Evolutionary conservation across 1,140 invertebrate genomes (phyloP), one percentile per base, ranked within the genome.

Genomic region (Microplitis mediator): DNA sequence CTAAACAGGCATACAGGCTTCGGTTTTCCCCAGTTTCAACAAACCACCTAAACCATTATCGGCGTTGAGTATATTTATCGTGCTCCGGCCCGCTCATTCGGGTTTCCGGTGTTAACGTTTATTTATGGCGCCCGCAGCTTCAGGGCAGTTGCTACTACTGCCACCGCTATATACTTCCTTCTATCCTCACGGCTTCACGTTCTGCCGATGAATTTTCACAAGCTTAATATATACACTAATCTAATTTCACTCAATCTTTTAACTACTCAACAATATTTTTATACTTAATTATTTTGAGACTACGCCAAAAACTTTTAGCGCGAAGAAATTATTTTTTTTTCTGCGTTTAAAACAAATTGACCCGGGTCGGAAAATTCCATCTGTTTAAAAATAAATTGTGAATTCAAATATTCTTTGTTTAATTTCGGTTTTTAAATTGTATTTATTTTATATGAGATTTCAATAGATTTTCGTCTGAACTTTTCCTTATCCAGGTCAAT

Each of bases 91-190:
- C 71, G 78, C 62, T 73, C 75, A 75, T 74, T 72, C 78, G 77
- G 73, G 76, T 81, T 80, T 79, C 77, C 78, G 78, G 75, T 76
- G 78, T 80, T 72, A 74, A 76, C 74, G 77, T 80, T 82, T 83
- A 84, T 83, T 84, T 84, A 83, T 83, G 81, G 80, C 78, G 76
- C 78, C 75, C 80, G 76, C 75, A 79, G 76, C 71, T 58, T 58
- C 56, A 31, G 23, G 23, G 23, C 56, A 58, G 23, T 23, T 23
- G 23, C 56, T 45, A 45, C 39, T 45, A 45, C 39, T 11, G 39
- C 8, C 39, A 45, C 39, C 11, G 6, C 39, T 45, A 11, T 45
- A 45, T 45, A 45, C 39, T 45, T 6, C 39, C 11, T 6, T 45
- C 6, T 45, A 45, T 36, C 51, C 5, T 54, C 32, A 54, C 50